Base-by-base conservation (phyloP, 2,797 vertebrate genomes). In the Naso thynnoides region DNA sequence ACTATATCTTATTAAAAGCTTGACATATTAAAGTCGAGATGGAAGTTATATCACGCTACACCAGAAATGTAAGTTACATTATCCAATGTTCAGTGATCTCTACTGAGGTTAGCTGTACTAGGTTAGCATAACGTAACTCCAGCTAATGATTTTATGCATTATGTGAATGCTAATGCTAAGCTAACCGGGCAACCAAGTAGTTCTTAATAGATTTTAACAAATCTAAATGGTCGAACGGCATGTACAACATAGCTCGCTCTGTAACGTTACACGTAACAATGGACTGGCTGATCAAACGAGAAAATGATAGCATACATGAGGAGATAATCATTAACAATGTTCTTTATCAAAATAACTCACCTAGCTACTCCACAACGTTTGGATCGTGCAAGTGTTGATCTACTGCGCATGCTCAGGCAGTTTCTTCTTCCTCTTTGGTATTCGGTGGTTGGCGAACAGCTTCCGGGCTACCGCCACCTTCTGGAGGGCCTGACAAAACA, bases 301-400 rank as follows among this genome's bases (percentile, higher is more conserved):
- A 38, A 41, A 55, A 18, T 1, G 1, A 18, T 2, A 52, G 18
- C 1, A 24, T 2, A 6, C 0, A 48, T 7, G 0, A 21, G 0
- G 0, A 10, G 1, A 55, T 4, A 1, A 2, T 8, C n/a, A 18
- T 23, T 24, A 61, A 33, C 9, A 11, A 1, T 2, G n/a, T 5
- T 48, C 15, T 72, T 70, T 41, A 19, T 23, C 1, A 11, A 54
- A 72, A 81, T 78, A 48, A 90, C 89, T 89, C 64, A 91, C 91
- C 84, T n/a, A n/a, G n/a, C n/a, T 6, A 61, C 39, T 70, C 60
- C 54, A 59, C 67, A 61, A 73, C 86, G 88, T 73, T 33, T 3
- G 10, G 39, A 14, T 84, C 86, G 68, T 90, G 89, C 88, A 68
- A 24, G 1, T 10, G 7, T 0, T 7, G 0, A 19, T 6, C 2